Conservation (phyloP, 37 sponge, comb jelly and placozoan genomes). For the Geodia barretti region DNA sequence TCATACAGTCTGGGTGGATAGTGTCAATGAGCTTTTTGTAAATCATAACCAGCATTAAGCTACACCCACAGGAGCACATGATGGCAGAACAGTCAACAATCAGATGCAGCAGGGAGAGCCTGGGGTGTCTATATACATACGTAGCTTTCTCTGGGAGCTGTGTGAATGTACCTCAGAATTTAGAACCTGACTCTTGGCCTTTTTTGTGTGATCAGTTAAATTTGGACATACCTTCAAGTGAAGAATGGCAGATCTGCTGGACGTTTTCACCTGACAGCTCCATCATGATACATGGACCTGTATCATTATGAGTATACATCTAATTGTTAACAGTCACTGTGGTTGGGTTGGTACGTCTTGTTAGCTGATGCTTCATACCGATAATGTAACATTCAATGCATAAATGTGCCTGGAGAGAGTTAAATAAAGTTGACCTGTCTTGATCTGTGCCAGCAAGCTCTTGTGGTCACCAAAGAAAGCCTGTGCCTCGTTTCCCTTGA, state of each 20-base stretch:
- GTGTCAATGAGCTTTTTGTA: too few species aligned
- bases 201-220: too few species aligned
- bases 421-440: background rate
- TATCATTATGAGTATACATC: background rate
- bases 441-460: background rate
- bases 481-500: background rate
- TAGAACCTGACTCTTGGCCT: too few species aligned
- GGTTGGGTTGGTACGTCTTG: background rate
- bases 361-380: background rate
- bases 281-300: slow-evolving; percentile 25
- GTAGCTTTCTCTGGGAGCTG: too few species aligned
- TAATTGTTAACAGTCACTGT: slow-evolving; percentile 3
- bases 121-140: too few species aligned
- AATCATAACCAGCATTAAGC: too few species aligned
- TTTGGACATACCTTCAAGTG: background rate
- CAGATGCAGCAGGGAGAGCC: too few species aligned
- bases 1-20: too few species aligned
- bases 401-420: background rate
- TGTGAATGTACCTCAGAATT: too few species aligned
- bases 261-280: slow-evolving; percentile 23
- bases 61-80: too few species aligned
- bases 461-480: background rate
- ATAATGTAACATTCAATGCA: background rate
- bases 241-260: slow-evolving; percentile 1
- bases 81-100: too few species aligned